Conservation (phyloP, 1,140 invertebrate species). For the Ylistrum balloti region DNA sequence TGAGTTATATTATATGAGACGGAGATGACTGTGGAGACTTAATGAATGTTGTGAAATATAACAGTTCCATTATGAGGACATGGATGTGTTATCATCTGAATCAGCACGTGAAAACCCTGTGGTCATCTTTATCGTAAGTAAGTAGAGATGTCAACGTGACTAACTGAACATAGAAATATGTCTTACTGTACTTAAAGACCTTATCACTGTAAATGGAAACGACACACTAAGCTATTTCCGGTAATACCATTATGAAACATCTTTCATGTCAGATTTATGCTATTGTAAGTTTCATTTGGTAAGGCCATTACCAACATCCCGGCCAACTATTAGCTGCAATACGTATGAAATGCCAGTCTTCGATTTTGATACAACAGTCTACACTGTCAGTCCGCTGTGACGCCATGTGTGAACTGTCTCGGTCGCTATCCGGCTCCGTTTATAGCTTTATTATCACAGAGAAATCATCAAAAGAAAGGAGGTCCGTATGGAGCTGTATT, state of each 20-base stretch:
- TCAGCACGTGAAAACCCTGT: background rate
- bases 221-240: conserved; percentile 22
- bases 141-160: background rate
- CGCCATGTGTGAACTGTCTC: background rate
- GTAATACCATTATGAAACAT: background rate
- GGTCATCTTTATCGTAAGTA: background rate
- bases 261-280: background rate
- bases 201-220: background rate
- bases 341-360: background rate
- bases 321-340: background rate
- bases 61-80: background rate
- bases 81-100: background rate
- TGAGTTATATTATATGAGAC: background rate
- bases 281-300: conserved; percentile 3
- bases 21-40: background rate
- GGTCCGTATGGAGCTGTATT: background rate
- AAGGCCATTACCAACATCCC: background rate
- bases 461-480: background rate
- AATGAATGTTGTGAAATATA: background rate
- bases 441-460: background rate
- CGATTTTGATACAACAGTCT: background rate
- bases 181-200: background rate
- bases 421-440: background rate
- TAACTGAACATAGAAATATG: background rate
- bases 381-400: background rate